These are phyloP conservation scores for Anoplius nigerrimus DNA, from an alignment of 2,888 invertebrate genomes.

Conservation along the genomic window DNA sequence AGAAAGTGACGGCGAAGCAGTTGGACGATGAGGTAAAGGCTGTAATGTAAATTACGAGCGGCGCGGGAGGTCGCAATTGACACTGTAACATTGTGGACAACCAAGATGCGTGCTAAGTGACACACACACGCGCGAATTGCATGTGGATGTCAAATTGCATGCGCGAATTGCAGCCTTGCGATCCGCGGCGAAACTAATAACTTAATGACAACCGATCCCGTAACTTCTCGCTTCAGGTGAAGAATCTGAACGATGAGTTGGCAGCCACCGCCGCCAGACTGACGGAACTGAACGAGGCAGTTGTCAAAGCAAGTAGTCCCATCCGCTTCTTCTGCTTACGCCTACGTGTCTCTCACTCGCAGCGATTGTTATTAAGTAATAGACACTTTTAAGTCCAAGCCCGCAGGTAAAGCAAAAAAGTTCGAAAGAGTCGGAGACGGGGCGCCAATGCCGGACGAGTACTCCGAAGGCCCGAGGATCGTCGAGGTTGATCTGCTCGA, in stretches of 20 bases:
- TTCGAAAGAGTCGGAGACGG: conserved; percentile 26
- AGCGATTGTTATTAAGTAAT: conserved; percentile 59
- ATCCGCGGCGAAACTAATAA: too few relatives aligned
- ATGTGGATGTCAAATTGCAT: too few relatives aligned
- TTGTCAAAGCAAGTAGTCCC: conserved; percentile 62
- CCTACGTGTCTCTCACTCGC: conserved; percentile 7
- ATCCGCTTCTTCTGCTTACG: background rate
- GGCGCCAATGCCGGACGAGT: conserved; percentile 24
- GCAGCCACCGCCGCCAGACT: conserved; percentile 56
- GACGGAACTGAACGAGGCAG: conserved; percentile 61
- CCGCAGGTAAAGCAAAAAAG: conserved; percentile 39
- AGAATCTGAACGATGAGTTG: conserved; percentile 59
- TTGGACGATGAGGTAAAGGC: conserved; percentile 63
- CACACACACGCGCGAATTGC: too few relatives aligned
- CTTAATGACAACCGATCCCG: too few relatives aligned
- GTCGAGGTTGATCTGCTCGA: conserved; percentile 14
- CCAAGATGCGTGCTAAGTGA: too few relatives aligned
- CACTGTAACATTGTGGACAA: background rate
- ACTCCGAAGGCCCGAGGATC: conserved; percentile 14
- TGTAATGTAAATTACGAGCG: too few relatives aligned
- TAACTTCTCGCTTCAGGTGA: conserved; percentile 53
- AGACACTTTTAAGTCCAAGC: conserved; percentile 66
- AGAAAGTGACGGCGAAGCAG: conserved; percentile 58
- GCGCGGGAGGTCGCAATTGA: too few relatives aligned
- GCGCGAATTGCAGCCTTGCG: too few relatives aligned